Percentiles rank a stretch among this genome's conserved stretches.
Evolutionary conservation across 2,888 invertebrate species (phyloP).

Genomic region (Drosophila cognata): DNA sequence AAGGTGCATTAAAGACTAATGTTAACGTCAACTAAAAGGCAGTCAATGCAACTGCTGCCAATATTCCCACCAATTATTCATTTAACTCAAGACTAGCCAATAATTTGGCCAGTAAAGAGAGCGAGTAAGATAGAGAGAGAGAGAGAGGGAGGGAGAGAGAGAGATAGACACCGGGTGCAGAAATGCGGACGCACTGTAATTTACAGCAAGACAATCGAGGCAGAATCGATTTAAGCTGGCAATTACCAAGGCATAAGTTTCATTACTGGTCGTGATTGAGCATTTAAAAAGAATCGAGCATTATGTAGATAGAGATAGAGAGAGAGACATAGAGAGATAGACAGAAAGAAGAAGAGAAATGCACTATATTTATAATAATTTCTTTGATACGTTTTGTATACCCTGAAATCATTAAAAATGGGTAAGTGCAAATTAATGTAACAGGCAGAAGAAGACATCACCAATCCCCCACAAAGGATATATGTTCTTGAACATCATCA

Average conservation of each 20-base stretch:
- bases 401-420: not conserved
- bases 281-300: not conserved
- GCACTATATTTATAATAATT: not conserved
- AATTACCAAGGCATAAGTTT: not conserved
- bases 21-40: not conserved
- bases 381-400: not conserved
- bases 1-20: constrained; percentile 13
- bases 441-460: not conserved
- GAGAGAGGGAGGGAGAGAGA: not conserved
- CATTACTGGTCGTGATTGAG: not conserved
- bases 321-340: not conserved
- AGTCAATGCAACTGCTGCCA: constrained; percentile 19
- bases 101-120: not conserved
- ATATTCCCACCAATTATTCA: constrained; percentile 23
- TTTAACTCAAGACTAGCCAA: not conserved
- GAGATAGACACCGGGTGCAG: not conserved
- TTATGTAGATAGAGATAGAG: not conserved
- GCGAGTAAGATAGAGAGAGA: not conserved
- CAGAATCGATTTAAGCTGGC: not conserved
- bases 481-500: not conserved
- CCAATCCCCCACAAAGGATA: not conserved
- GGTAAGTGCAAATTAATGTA: not conserved
- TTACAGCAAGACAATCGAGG: not conserved
- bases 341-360: not conserved
- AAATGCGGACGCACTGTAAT: not conserved